phyloP scores from a whole-genome alignment of 53 echinoderm and acorn worm genomes.

The Stichopus horrens region DNA sequence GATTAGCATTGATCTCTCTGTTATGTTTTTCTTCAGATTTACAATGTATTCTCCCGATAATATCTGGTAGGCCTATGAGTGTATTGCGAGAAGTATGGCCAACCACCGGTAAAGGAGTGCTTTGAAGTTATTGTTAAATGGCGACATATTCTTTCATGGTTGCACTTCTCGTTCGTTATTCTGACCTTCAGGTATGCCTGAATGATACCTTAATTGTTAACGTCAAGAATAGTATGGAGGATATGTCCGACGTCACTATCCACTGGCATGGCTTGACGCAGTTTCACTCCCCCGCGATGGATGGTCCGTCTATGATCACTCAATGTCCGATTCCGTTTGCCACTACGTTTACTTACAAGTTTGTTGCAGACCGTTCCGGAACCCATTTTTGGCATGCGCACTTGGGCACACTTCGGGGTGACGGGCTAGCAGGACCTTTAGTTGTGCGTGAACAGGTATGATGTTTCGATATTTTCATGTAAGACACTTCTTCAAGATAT shows the following conservation, averaged over 20 bases:
- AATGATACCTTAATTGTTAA: conserved; percentile 65
- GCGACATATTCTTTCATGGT: no score
- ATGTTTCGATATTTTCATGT: no score
- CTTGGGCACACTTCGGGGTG: conserved; percentile 77
- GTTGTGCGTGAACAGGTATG: conserved; percentile 51
- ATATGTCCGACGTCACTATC: conserved; percentile 68
- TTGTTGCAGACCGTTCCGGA: conserved; percentile 55
- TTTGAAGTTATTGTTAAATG: no score
- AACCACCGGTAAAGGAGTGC: no score
- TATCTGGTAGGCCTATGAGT: no score
- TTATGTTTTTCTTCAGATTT: no score
- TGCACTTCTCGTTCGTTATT: no score
- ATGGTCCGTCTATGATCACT: conserved; percentile 79
- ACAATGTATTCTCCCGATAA: no score
- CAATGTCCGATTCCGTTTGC: conserved; percentile 74
- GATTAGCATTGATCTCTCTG: no score
- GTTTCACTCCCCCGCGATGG: conserved; percentile 71
- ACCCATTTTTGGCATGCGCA: conserved; percentile 88
- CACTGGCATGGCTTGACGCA: conserved; percentile 89
- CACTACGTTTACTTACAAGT: conserved; percentile 66
- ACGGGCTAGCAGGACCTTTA: conserved; percentile 82
- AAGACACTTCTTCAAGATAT: no score
- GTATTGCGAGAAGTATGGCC: no score
- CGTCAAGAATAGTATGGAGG: conserved; percentile 64
- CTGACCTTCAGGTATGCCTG: conserved; percentile 66